Conservation (phyloP, 2,797 vertebrate species). For the Hippopotamyrus pictus region DNA sequence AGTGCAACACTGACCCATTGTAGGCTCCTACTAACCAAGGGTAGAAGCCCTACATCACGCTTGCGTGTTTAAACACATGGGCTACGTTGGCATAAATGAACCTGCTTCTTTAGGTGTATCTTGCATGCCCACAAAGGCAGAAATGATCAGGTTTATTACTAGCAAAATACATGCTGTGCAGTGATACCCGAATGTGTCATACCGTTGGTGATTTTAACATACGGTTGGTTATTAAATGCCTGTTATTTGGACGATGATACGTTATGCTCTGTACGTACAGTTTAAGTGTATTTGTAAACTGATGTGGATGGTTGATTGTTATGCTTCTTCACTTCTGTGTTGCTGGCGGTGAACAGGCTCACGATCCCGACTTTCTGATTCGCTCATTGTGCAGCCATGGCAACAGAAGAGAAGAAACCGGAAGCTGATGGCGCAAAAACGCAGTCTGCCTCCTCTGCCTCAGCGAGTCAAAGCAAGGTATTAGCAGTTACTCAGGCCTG, state of each 20-base stretch:
- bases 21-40: background rate
- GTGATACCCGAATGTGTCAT: background rate
- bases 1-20: background rate
- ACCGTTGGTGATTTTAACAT: background rate
- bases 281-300: background rate
- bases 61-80: background rate
- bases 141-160: background rate
- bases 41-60: background rate
- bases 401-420: conserved; percentile 98
- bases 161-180: background rate
- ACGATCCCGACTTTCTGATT: conserved; percentile 25
- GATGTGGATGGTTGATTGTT: background rate
- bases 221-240: background rate
- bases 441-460: conserved; percentile 82
- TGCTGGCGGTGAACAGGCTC: conserved; percentile 28
- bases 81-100: background rate
- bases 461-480: conserved; percentile 93
- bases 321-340: background rate
- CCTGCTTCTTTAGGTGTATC: background rate
- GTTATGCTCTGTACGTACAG: background rate
- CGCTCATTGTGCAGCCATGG: conserved; percentile 68
- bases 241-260: background rate
- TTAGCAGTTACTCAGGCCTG: background rate
- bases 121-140: background rate
- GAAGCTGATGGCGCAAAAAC: conserved; percentile 87